A percentile compares a stretch with the other conserved stretches of the same genome.
Evolutionary conservation across 23 tunicate species (phyloP).

Genomic region (Styela clava): DNA sequence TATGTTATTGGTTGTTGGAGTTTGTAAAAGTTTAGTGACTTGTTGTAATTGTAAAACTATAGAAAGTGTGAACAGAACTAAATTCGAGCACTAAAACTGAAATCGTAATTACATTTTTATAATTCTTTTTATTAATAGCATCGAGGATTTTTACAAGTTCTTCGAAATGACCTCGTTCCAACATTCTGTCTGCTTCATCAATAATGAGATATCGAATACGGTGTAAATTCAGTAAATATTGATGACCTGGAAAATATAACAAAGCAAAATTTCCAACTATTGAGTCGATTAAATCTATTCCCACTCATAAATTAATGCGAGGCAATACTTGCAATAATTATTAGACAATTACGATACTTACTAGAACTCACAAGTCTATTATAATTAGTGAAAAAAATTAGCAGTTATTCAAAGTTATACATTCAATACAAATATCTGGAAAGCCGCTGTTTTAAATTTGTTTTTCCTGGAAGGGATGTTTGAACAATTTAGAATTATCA

Average conservation of each 20-base stretch:
- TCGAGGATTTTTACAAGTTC: conserved; percentile 68
- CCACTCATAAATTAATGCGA: not conserved
- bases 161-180: conserved; percentile 94
- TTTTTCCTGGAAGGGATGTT: too few species aligned
- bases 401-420: too few species aligned
- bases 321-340: too few species aligned
- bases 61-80: too few species aligned
- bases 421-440: too few species aligned
- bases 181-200: conserved; percentile 98
- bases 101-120: conserved; percentile 27
- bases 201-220: conserved; percentile 73
- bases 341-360: too few species aligned
- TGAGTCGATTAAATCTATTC: not conserved
- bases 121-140: conserved; percentile 39
- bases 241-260: conserved; percentile 39
- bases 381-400: not conserved
- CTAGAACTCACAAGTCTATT: not conserved
- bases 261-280: not conserved
- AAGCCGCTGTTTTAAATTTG: too few species aligned
- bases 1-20: too few species aligned
- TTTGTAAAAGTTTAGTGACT: too few species aligned
- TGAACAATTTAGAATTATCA: too few species aligned
- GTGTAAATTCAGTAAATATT: conserved; percentile 46
- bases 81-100: too few species aligned
- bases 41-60: too few species aligned